Evolutionary conservation across 2,113 vertebrate species (phyloP).

Genomic region (Nesogale talazaci): DNA sequence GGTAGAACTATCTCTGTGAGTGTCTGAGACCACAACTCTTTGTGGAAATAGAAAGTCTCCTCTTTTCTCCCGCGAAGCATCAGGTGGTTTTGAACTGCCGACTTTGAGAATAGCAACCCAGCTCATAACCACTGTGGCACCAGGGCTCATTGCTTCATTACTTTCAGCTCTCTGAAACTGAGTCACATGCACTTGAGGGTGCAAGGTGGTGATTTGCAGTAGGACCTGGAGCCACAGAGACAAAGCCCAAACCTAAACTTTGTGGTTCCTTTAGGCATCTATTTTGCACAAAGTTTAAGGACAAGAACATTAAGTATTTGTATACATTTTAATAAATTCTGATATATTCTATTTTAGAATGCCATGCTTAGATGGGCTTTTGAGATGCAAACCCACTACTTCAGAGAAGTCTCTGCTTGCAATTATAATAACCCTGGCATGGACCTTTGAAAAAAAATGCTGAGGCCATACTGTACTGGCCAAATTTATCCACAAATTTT

Average conservation of each 20-base stretch:
- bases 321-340: too few relatives aligned
- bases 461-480: not conserved
- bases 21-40: too few relatives aligned
- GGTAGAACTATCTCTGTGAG: too few relatives aligned
- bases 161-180: not conserved
- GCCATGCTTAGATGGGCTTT: slow-evolving; percentile 15
- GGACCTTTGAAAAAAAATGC: not conserved
- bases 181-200: not conserved
- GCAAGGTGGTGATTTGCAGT: not conserved
- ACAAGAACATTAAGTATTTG: not conserved
- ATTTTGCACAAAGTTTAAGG: slow-evolving; percentile 38
- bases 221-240: not conserved
- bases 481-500: not conserved
- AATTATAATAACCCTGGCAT: not conserved
- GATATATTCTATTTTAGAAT: slow-evolving; percentile 20
- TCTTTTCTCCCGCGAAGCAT: too few relatives aligned
- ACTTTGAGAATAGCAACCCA: too few relatives aligned
- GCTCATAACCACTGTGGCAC: too few relatives aligned
- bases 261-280: slow-evolving; percentile 45
- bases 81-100: too few relatives aligned
- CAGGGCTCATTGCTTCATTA: too few relatives aligned
- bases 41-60: too few relatives aligned
- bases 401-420: not conserved
- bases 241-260: not conserved
- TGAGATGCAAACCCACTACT: slow-evolving; percentile 6